These are phyloP conservation scores for Xanthia togata DNA, from an alignment of 2,888 invertebrate species.

Conservation along the genomic window DNA sequence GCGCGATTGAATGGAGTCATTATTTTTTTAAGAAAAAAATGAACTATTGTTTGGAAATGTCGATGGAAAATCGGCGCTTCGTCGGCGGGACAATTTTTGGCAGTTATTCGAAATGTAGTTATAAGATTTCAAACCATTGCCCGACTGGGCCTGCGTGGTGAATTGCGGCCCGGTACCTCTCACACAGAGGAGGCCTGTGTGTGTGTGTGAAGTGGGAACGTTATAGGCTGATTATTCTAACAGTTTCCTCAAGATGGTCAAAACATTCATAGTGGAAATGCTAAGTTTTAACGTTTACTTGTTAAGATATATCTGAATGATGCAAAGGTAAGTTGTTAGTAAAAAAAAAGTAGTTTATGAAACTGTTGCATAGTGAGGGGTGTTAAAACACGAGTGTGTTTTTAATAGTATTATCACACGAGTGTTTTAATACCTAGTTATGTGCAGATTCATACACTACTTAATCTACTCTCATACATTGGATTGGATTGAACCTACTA, in stretches of 20 bases:
- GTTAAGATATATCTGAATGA: neutral
- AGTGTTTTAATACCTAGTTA: too few species aligned
- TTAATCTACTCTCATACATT: too few species aligned
- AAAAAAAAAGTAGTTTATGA: too few species aligned
- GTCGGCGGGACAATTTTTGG: too few species aligned
- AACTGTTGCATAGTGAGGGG: too few species aligned
- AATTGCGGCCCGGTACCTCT: neutral
- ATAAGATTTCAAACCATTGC: neutral
- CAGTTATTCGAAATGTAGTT: too few species aligned
- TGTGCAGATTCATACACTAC: too few species aligned
- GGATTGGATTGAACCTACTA: too few species aligned
- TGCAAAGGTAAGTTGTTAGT: neutral
- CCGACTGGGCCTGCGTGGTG: neutral
- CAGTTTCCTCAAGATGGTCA: neutral
- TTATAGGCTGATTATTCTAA: neutral
- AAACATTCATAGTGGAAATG: neutral
- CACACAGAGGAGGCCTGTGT: neutral
- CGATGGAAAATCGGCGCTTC: too few species aligned
- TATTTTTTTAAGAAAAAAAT: constrained; percentile 10
- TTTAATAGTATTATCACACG: too few species aligned
- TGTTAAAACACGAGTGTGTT: too few species aligned
- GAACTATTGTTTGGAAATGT: neutral
- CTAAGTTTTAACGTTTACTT: neutral
- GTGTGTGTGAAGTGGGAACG: neutral
- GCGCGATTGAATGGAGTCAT: constrained; percentile 35